These are phyloP conservation scores for Drosophila ustulata DNA, from an alignment of 2,888 invertebrate genomes.

Conservation along the genomic window DNA sequence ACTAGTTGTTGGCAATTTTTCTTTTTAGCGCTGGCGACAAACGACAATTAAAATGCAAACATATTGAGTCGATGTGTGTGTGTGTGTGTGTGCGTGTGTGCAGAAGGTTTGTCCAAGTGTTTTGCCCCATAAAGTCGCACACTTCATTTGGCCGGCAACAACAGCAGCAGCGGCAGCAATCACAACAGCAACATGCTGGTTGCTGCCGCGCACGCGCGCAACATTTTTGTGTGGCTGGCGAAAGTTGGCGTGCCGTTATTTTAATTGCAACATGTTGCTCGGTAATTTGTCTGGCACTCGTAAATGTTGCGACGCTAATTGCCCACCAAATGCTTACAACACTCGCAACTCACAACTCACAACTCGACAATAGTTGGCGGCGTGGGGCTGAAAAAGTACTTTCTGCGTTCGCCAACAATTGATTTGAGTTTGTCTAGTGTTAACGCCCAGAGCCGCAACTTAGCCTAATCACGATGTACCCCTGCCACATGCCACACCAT, in stretches of 20 bases:
- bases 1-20: constrained; percentile 75
- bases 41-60: constrained; percentile 78
- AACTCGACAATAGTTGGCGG: constrained; percentile 15
- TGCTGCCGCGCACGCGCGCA: constrained; percentile 71
- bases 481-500: constrained; percentile 12
- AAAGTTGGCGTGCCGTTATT: constrained; percentile 78
- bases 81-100: constrained; percentile 37
- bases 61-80: constrained; percentile 58
- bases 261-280: constrained; percentile 78
- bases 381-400: constrained; percentile 7
- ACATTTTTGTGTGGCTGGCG: constrained; percentile 69
- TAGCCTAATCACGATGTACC: constrained; percentile 34
- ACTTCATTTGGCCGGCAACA: constrained; percentile 63
- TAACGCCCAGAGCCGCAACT: constrained; percentile 64
- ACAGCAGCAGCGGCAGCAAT: constrained; percentile 41
- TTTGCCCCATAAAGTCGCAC: constrained; percentile 71
- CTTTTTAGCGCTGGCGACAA: constrained; percentile 71
- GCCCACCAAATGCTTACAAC: constrained; percentile 48
- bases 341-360: constrained; percentile 31
- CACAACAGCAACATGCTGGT: constrained; percentile 31
- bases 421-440: constrained; percentile 59
- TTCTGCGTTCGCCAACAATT: constrained; percentile 43
- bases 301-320: constrained; percentile 76
- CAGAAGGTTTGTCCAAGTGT: constrained; percentile 76
- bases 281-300: constrained; percentile 78